Percentiles rank a stretch among this genome's conserved stretches.
These are phyloP conservation scores for Grammomys dolichurus DNA, from an alignment of 2,113 vertebrate genomes.

Conservation along the genomic window DNA sequence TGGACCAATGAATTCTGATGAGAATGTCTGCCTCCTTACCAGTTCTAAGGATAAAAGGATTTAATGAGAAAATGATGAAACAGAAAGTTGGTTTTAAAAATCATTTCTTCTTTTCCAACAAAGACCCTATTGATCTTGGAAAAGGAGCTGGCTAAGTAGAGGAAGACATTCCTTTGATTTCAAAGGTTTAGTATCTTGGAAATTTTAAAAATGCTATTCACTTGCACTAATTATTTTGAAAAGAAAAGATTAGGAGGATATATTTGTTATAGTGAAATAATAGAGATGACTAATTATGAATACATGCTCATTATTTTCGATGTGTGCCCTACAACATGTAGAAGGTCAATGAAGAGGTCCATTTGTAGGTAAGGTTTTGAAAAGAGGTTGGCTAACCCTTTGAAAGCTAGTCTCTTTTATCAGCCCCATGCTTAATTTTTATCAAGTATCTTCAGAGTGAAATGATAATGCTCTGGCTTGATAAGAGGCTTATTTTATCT, in stretches of 20 bases:
- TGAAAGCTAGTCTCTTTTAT: constrained; percentile 3
- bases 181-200: not conserved
- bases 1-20: constrained; percentile 31
- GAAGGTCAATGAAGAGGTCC: not conserved
- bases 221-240: constrained; percentile 18
- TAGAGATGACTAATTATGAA: not conserved
- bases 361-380: not conserved
- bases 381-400: not conserved
- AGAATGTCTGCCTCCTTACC: constrained; percentile 27
- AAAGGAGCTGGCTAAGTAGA: constrained; percentile 10
- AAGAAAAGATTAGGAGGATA: not conserved
- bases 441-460: not conserved
- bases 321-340: not conserved
- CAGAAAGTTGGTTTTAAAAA: constrained; percentile 39
- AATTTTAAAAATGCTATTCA: not conserved
- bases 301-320: constrained; percentile 2
- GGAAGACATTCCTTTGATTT: constrained; percentile 37
- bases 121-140: constrained; percentile 14
- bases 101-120: not conserved
- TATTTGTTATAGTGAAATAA: not conserved
- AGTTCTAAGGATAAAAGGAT: constrained; percentile 36
- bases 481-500: not conserved
- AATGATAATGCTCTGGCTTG: not conserved
- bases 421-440: not conserved
- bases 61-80: constrained; percentile 50